Percentiles rank a stretch among this genome's conserved stretches.
phyloP scores from a whole-genome alignment of 2,888 invertebrate genomes.

The Diachrysia chrysitis region DNA sequence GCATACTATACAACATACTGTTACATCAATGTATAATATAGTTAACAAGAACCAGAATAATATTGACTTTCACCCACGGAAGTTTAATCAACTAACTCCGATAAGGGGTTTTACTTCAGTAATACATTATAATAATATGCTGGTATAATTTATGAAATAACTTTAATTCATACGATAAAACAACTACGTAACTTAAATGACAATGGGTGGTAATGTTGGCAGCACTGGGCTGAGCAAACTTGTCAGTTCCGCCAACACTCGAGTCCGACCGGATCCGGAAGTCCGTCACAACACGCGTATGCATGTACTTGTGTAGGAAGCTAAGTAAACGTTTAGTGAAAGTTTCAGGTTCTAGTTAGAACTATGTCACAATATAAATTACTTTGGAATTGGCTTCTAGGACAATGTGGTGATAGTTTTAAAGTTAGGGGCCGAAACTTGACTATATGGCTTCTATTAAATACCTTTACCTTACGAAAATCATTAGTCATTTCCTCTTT shows the following conservation, averaged over 20 bases:
- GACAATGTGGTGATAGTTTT: constrained; percentile 15
- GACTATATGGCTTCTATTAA: not conserved
- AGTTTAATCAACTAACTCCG: not conserved
- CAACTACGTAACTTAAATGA: constrained; percentile 50
- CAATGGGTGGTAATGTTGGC: constrained; percentile 65
- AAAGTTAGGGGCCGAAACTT: not conserved
- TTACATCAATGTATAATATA: not conserved
- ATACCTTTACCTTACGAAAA: not conserved
- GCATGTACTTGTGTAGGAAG: constrained; percentile 44
- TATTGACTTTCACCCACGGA: constrained; percentile 1
- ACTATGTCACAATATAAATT: constrained; percentile 39
- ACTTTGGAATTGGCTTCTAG: constrained; percentile 19
- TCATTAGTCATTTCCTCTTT: too few species aligned
- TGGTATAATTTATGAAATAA: constrained; percentile 27
- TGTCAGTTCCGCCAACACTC: constrained; percentile 67
- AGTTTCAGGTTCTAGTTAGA: constrained; percentile 42
- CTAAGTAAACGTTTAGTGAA: constrained; percentile 55
- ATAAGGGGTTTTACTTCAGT: not conserved
- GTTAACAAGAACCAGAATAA: not conserved
- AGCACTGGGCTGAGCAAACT: constrained; percentile 66
- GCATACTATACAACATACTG: not conserved
- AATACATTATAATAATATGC: not conserved
- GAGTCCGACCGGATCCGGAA: constrained; percentile 67
- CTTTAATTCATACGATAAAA: constrained; percentile 31
- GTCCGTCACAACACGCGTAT: constrained; percentile 57